These are phyloP conservation scores for Biston stratarius DNA, from an alignment of 2,888 invertebrate genomes.

Conservation along the genomic window DNA sequence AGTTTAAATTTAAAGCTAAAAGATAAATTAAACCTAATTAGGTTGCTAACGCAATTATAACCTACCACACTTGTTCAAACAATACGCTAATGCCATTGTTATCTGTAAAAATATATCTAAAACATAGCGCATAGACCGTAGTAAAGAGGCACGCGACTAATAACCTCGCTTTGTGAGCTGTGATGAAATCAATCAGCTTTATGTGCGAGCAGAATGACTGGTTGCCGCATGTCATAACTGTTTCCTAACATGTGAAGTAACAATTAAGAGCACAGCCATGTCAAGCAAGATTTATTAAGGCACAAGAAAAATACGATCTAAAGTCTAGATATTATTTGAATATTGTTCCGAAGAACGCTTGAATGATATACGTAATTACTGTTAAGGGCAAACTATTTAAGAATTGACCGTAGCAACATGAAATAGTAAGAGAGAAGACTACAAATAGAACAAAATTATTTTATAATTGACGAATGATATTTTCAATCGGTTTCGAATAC, in stretches of 20 bases:
- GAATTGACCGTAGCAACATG: too few relatives aligned
- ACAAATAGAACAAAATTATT: too few relatives aligned
- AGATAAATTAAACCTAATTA: background rate
- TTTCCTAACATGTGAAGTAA: constrained; percentile 30
- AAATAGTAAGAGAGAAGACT: too few relatives aligned
- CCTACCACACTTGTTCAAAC: constrained; percentile 1
- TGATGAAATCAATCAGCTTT: constrained; percentile 41
- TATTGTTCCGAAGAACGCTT: background rate
- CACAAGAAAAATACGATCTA: background rate
- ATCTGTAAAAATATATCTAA: constrained; percentile 10
- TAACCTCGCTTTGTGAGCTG: constrained; percentile 58
- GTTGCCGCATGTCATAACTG: constrained; percentile 23
- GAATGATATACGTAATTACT: background rate
- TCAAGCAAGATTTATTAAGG: constrained; percentile 3
- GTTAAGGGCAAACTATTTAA: too few relatives aligned
- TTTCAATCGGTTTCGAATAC: too few relatives aligned
- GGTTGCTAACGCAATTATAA: constrained; percentile 2
- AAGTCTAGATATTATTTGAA: background rate
- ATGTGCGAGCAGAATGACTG: constrained; percentile 10
- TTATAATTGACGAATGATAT: too few relatives aligned
- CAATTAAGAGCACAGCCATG: constrained; percentile 22
- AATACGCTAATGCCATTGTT: constrained; percentile 6
- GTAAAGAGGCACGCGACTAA: constrained; percentile 42
- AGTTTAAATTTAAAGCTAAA: background rate
- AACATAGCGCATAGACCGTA: constrained; percentile 52